Evolutionary conservation across 2,797 vertebrate species (phyloP), one percentile per base, ranked within the genome.

Genomic region (Notolepis coatsorum): DNA sequence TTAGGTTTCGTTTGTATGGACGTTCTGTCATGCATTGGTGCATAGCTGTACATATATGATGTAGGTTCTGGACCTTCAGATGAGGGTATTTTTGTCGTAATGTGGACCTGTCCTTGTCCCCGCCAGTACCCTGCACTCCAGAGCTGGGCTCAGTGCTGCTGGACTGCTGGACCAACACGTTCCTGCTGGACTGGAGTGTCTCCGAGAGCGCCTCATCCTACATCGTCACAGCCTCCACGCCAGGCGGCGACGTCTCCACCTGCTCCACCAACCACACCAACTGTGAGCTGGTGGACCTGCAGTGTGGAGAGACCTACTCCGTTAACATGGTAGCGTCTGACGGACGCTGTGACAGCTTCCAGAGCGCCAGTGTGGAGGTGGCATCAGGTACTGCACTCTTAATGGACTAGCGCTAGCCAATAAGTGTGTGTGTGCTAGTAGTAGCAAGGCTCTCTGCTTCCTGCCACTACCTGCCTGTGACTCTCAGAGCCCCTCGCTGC

Each of bases 351-450:
- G 75, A 52, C 73, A 91, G 92, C 68, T 52, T 27, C 1, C 74
- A 73, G 2, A 92, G 90, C 61, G 1, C 31, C 46, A 33, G 12
- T 0, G 1, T 85, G 52, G 64, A 79, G 48, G 28, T 90, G 13
- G 37, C 74, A 35, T 90, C 93, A 69, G 91, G 91, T 91, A 73
- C n/a, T n/a, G n/a, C n/a, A n/a, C n/a, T n/a, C n/a, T n/a, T n/a
- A n/a, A n/a, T n/a, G n/a, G n/a, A n/a, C n/a, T n/a, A n/a, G n/a
- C n/a, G n/a, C n/a, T n/a, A n/a, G n/a, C n/a, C n/a, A n/a, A n/a
- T n/a, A n/a, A n/a, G n/a, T n/a, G n/a, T n/a, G n/a, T n/a, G n/a
- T n/a, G n/a, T n/a, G n/a, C n/a, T n/a, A n/a, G n/a, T n/a, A n/a
- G n/a, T n/a, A n/a, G n/a, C n/a, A n/a, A n/a, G n/a, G n/a, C n/a